Base-by-base conservation (phyloP, 2,797 vertebrate genomes). In the Dermochelys coriacea region DNA sequence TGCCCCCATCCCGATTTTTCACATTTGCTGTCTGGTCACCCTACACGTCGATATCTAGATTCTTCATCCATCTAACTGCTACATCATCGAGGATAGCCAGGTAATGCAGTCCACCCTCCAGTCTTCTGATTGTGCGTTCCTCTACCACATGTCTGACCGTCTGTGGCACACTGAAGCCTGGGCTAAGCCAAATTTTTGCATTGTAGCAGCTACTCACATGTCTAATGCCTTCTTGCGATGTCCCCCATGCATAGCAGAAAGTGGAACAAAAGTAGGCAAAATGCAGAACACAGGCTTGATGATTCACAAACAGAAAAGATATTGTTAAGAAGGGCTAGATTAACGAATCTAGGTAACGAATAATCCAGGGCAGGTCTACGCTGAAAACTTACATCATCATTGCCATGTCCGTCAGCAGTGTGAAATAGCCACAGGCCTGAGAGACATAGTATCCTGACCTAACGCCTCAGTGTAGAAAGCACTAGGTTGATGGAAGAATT, bases 371-470 rank as follows among this genome's bases (percentile, higher is more conserved):
- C 61, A 68, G 61, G 34, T 21, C 8, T 18, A 64, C 34, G 64
- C 34, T n/a, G 34, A 16, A 64, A 64, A n/a, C 34, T 64, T 8
- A 64, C 61, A n/a, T 9, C 18, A 4, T 61, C 34, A 68, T 68
- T 8, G 15, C 8, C 18, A 18, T 34, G 61, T n/a, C 34, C 5
- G 1, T 68, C 61, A 16, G 8, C 15, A 15, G 61, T n/a, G 34
- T 68, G 61, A 68, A 68, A 68, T 19, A 68, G 34, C 61, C 16
- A 19, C 16, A 21, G 61, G 11, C 41, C 34, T 1, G 82, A 18
- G 37, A n/a, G 41, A 68, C 0, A 5, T 1, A 6, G 57, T 47
- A 1, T n/a, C 45, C 52, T 25, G 54, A 23, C n/a, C 34, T 2
- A n/a, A 8, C 4, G 8, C 29, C 34, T 2, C 4, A 2, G 15